Percentiles rank a stretch among this genome's conserved stretches.
Evolutionary conservation across 2,888 invertebrate genomes (phyloP).

Genomic region (Dryobotodes eremita): DNA sequence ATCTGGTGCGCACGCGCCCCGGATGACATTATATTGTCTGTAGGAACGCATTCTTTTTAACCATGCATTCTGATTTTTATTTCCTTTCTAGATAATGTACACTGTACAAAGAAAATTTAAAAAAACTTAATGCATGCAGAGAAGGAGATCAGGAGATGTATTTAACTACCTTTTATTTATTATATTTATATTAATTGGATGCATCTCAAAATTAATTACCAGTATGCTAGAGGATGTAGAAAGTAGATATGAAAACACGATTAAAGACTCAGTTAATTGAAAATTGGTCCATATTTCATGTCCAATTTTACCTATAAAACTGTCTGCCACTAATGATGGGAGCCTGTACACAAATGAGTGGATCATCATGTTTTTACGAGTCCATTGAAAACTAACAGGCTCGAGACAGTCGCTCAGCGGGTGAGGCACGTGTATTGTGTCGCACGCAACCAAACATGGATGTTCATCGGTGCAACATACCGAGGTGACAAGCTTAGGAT

Average conservation of each 20-base stretch:
- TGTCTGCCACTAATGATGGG: conserved; percentile 33
- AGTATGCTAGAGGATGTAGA: too few species aligned
- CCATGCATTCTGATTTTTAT: conserved; percentile 6
- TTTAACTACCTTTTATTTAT: too few species aligned
- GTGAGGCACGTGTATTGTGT: conserved; percentile 76
- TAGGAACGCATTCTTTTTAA: conserved; percentile 33
- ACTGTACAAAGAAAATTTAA: background rate
- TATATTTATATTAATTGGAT: too few species aligned
- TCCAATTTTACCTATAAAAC: background rate
- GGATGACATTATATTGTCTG: conserved; percentile 47
- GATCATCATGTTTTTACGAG: conserved; percentile 37
- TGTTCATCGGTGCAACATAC: background rate
- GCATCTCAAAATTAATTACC: background rate
- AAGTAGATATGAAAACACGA: background rate
- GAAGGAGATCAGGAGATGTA: too few species aligned
- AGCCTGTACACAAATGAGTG: conserved; percentile 24
- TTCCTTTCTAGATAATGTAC: background rate
- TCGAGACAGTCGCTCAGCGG: conserved; percentile 30
- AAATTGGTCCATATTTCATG: conserved; percentile 1
- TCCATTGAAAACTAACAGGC: conserved; percentile 45
- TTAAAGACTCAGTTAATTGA: background rate
- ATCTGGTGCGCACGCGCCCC: conserved; percentile 56
- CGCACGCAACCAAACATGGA: conserved; percentile 50
- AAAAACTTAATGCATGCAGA: background rate
- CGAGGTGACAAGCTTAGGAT: background rate